phyloP scores from a whole-genome alignment of 2,888 invertebrate genomes.

The Capitulum mitella region DNA sequence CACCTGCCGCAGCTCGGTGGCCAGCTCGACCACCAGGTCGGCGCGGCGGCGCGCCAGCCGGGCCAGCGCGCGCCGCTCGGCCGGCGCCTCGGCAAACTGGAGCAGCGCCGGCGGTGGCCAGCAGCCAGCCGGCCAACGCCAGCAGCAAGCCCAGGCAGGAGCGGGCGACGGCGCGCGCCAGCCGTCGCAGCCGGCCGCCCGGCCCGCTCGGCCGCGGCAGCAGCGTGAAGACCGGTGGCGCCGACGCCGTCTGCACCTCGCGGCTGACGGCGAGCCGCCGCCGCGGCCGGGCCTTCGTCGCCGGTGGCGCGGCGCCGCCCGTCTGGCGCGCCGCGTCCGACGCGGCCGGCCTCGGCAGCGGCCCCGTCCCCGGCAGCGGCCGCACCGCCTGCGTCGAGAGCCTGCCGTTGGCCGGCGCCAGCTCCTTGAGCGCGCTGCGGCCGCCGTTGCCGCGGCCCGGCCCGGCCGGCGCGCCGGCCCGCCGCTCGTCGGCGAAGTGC shows the following conservation, averaged over 20 bases:
- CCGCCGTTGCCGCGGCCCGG: background rate
- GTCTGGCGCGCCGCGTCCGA: background rate
- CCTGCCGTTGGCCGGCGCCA: background rate
- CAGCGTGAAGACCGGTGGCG: background rate
- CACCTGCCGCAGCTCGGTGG: constrained; percentile 39
- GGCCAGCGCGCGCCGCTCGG: too few species aligned
- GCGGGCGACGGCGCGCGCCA: background rate
- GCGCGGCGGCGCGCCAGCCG: constrained; percentile 26
- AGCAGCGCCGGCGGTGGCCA: constrained; percentile 21
- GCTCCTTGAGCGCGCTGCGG: background rate
- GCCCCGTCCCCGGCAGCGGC: background rate
- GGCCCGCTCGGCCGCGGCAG: background rate
- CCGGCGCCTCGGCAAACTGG: constrained; percentile 16
- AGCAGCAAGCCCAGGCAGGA: constrained; percentile 14
- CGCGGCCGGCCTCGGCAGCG: background rate
- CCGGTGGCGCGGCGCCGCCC: background rate
- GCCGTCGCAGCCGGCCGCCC: background rate
- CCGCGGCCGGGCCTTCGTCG: background rate
- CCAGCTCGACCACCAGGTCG: constrained; percentile 37
- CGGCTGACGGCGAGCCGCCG: background rate
- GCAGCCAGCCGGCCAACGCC: background rate
- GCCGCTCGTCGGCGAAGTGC: background rate
- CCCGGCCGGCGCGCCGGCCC: background rate
- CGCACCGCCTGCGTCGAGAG: background rate
- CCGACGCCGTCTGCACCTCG: background rate